These are phyloP conservation scores for Macrosiphum euphorbiae DNA, from an alignment of 2,888 invertebrate genomes.

Conservation along the genomic window DNA sequence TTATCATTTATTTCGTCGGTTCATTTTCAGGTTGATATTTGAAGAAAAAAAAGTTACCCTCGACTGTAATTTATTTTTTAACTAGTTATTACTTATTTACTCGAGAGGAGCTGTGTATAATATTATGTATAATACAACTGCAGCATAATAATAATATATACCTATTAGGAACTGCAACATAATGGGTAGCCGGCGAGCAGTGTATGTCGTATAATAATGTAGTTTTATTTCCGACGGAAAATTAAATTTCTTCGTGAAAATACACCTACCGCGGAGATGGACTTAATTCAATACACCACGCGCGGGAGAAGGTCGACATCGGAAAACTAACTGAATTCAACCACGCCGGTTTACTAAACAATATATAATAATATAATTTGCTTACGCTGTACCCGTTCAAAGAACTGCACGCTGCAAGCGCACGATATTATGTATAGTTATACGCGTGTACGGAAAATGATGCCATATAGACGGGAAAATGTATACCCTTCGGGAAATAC, in stretches of 20 bases:
- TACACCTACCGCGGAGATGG: background rate
- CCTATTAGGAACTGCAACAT: background rate
- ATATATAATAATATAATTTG: conserved; percentile 50
- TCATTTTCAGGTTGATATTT: background rate
- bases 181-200: background rate
- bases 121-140: background rate
- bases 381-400: conserved; percentile 7
- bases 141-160: background rate
- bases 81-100: background rate
- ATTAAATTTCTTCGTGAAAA: conserved; percentile 10
- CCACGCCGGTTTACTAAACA: conserved; percentile 39
- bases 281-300: conserved; percentile 33
- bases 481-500: background rate
- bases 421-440: background rate
- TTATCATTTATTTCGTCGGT: background rate
- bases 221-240: background rate
- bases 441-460: background rate
- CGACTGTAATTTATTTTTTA: background rate
- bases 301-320: conserved; percentile 6
- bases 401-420: background rate
- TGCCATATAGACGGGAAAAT: background rate
- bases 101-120: background rate
- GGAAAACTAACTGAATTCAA: conserved; percentile 51
- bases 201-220: background rate
- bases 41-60: background rate